Conservation (phyloP, 23 tunicate species). For the Trididemnum nubilum region DNA sequence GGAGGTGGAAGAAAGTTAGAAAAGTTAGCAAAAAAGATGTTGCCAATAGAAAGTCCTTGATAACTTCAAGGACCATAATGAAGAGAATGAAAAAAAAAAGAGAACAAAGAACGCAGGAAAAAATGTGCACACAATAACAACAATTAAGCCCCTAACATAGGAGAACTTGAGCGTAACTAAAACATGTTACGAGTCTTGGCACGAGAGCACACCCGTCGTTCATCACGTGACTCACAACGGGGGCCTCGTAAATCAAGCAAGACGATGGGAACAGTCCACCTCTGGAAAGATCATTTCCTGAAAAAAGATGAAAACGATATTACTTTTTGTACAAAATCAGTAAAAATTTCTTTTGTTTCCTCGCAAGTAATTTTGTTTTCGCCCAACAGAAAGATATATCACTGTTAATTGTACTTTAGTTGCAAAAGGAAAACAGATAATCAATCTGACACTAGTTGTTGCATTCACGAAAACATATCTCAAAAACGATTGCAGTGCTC, state of each 20-base stretch:
- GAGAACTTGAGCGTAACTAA: slow-evolving; percentile 83
- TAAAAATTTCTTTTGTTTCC: background rate
- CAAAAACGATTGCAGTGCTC: too few species aligned
- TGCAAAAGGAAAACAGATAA: too few species aligned
- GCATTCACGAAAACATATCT: too few species aligned
- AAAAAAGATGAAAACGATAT: slow-evolving; percentile 25
- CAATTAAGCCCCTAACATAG: slow-evolving; percentile 76
- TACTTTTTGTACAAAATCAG: background rate
- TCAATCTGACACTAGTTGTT: too few species aligned
- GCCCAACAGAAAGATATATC: too few species aligned
- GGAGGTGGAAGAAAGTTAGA: too few species aligned
- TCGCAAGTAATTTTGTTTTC: background rate
- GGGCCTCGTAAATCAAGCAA: slow-evolving; percentile 70
- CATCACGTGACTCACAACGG: slow-evolving; percentile 48
- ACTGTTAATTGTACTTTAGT: too few species aligned
- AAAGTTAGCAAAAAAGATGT: background rate
- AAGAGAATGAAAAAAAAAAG: background rate
- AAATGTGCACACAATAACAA: background rate
- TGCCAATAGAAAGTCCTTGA: background rate
- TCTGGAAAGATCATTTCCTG: slow-evolving; percentile 97
- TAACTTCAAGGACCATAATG: slow-evolving; percentile 20
- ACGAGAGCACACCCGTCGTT: slow-evolving; percentile 64
- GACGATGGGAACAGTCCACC: slow-evolving; percentile 68
- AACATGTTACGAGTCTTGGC: slow-evolving; percentile 97
- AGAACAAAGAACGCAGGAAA: background rate